Conservation (phyloP, 2,888 invertebrate species). For the Hanleya hanleyi region DNA sequence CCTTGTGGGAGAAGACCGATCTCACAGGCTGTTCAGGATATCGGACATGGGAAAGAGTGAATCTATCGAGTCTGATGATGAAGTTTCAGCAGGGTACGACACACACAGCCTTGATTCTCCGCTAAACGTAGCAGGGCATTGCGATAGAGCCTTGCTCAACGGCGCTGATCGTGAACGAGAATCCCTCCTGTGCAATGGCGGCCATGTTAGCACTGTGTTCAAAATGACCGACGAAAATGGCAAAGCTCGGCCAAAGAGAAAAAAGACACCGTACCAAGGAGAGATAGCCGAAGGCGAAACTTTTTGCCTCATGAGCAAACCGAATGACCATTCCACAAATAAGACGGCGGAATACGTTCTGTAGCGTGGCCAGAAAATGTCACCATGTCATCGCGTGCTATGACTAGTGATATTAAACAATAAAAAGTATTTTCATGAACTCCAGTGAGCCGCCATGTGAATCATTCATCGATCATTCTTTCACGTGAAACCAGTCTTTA, state of each 20-base stretch:
- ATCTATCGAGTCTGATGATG: background rate
- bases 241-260: background rate
- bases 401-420: too few relatives aligned
- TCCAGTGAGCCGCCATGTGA: too few relatives aligned
- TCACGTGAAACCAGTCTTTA: too few relatives aligned
- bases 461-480: too few relatives aligned
- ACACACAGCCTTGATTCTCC: background rate
- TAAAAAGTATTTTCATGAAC: too few relatives aligned
- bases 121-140: background rate
- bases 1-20: constrained; percentile 66
- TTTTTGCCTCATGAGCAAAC: background rate
- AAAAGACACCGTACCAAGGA: background rate
- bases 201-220: background rate
- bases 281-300: background rate
- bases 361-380: too few relatives aligned
- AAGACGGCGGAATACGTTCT: background rate
- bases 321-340: background rate
- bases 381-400: too few relatives aligned
- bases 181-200: background rate
- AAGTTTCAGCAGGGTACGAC: background rate
- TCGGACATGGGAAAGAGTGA: too few relatives aligned
- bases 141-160: background rate
- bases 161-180: background rate
- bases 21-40: constrained; percentile 49
- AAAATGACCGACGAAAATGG: background rate